These are phyloP conservation scores for Ceratothoa steindachneri DNA, from an alignment of 2,888 invertebrate genomes.

Conservation along the genomic window DNA sequence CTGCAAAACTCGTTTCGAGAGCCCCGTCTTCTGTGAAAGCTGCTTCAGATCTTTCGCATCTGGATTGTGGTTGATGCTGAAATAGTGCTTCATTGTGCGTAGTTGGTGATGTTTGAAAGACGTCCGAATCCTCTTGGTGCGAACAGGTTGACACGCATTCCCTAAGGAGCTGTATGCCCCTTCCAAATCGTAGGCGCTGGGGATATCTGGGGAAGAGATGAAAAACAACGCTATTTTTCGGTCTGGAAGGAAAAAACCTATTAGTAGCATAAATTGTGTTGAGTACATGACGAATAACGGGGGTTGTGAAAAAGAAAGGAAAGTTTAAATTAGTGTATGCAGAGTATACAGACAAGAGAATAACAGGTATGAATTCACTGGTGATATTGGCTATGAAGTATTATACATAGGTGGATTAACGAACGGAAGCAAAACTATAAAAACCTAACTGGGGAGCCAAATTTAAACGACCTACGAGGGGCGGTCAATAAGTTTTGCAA, in stretches of 20 bases:
- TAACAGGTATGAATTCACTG: no score
- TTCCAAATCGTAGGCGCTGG: slow-evolving; percentile 40
- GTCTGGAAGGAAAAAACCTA: neutral
- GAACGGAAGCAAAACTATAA: no score
- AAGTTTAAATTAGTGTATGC: no score
- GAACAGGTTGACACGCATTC: slow-evolving; percentile 32
- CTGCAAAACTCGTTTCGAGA: slow-evolving; percentile 95
- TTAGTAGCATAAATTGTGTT: no score
- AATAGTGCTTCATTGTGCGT: slow-evolving; percentile 97
- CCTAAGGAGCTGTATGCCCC: slow-evolving; percentile 34
- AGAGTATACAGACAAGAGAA: no score
- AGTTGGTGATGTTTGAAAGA: slow-evolving; percentile 99
- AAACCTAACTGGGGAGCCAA: no score
- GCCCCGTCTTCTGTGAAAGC: slow-evolving; percentile 93
- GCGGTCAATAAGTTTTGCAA: no score
- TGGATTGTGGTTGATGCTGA: slow-evolving; percentile 97
- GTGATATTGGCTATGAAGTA: no score
- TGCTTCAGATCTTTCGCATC: slow-evolving; percentile 98
- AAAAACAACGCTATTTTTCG: neutral
- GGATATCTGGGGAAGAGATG: no score
- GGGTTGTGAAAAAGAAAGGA: neutral
- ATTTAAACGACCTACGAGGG: no score
- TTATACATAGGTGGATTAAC: no score
- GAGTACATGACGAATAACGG: no score
- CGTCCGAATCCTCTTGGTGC: slow-evolving; percentile 91